Evolutionary conservation across 2,797 vertebrate species (phyloP).

Genomic region (Chrysolophus pictus): DNA sequence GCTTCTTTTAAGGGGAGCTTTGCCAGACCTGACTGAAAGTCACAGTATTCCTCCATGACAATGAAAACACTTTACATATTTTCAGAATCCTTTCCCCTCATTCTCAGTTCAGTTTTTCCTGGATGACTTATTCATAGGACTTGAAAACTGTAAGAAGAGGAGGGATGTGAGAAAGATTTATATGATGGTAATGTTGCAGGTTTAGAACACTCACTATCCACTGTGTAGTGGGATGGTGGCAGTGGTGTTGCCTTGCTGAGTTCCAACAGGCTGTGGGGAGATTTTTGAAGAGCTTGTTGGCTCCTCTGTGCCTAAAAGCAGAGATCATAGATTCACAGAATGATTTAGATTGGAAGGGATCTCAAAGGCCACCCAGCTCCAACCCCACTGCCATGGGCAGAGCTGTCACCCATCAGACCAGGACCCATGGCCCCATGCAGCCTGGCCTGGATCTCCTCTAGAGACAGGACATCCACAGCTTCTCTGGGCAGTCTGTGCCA

Average conservation of each 20-base stretch:
- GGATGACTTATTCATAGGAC: not conserved
- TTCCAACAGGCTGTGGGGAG: not conserved
- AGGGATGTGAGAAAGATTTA: not conserved
- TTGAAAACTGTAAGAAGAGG: not conserved
- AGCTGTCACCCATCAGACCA: not conserved
- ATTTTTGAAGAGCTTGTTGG: not conserved
- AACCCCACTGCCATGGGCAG: not conserved
- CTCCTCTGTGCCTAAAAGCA: accelerated
- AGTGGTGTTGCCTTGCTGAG: accelerated
- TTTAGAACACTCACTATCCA: not conserved
- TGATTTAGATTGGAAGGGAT: not conserved
- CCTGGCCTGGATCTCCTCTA: not conserved
- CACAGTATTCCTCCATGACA: not conserved
- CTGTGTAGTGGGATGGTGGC: not conserved
- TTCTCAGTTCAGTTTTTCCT: not conserved
- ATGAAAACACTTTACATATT: not conserved
- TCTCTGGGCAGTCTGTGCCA: no score
- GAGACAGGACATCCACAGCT: not conserved
- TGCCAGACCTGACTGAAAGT: not conserved
- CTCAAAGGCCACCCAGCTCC: not conserved
- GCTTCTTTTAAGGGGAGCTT: not conserved
- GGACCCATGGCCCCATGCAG: not conserved
- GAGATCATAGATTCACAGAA: not conserved
- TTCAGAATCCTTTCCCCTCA: not conserved
- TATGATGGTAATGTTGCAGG: not conserved